phyloP scores from a whole-genome alignment of 2,797 vertebrate species.

The Pagetopsis macropterus region DNA sequence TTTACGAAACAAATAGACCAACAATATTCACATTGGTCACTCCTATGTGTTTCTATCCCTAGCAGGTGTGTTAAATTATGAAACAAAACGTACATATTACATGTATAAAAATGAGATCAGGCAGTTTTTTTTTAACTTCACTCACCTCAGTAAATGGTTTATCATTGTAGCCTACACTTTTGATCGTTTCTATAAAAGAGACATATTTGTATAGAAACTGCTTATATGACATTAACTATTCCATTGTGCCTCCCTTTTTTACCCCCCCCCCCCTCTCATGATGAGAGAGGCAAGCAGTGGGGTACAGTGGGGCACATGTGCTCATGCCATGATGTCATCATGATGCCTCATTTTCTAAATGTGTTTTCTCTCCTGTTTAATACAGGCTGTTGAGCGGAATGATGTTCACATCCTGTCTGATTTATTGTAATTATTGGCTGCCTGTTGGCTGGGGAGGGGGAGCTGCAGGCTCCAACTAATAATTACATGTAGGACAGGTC shows the following conservation, averaged over 20 bases:
- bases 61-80: not conserved
- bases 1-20: not conserved
- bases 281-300: conserved; percentile 58
- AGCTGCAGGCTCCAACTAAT: conserved; percentile 49
- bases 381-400: conserved; percentile 35
- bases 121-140: not conserved
- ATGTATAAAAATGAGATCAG: not conserved
- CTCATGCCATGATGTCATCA: conserved; percentile 69
- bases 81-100: not conserved
- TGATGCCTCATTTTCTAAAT: conserved; percentile 37
- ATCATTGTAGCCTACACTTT: not conserved
- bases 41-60: too few species aligned
- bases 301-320: conserved; percentile 39
- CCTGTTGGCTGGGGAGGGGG: conserved; percentile 24
- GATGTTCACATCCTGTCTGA: conserved; percentile 57
- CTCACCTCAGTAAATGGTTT: not conserved
- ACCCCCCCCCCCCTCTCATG: not conserved
- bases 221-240: conserved; percentile 12
- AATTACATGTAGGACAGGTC: conserved; percentile 54
- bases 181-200: conserved; percentile 24
- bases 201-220: conserved; percentile 32
- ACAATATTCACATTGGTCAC: not conserved
- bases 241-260: conserved; percentile 36
- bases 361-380: conserved; percentile 37
- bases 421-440: conserved; percentile 69